Conservation (phyloP, 2,113 vertebrate genomes). For the Pseudonaja textilis region DNA sequence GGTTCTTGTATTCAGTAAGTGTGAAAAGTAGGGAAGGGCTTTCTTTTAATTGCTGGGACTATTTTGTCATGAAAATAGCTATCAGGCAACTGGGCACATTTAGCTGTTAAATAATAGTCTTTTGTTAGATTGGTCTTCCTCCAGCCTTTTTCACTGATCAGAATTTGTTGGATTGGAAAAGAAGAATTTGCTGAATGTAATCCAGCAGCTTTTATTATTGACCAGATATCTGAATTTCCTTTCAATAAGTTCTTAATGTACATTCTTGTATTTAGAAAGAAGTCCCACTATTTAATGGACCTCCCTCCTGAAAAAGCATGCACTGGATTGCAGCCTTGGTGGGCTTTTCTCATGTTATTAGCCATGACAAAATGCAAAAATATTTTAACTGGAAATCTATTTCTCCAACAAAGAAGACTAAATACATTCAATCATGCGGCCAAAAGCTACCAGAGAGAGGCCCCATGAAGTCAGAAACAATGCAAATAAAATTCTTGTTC, state of each 20-base stretch:
- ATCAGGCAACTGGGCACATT: background rate
- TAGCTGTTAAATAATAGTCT: background rate
- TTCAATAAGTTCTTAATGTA: background rate
- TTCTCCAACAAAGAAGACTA: background rate
- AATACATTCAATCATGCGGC: background rate
- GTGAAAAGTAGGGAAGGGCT: background rate
- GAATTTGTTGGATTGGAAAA: background rate
- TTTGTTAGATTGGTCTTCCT: background rate
- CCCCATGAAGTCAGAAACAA: background rate
- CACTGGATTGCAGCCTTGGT: background rate
- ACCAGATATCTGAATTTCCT: background rate
- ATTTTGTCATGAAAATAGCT: background rate
- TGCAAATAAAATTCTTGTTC: background rate
- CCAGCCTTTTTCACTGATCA: background rate
- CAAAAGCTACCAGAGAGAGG: background rate
- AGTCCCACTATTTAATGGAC: background rate
- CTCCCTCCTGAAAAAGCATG: background rate
- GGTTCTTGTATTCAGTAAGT: background rate
- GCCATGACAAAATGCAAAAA: background rate
- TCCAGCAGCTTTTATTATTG: background rate
- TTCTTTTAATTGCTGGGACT: background rate
- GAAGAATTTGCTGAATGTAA: background rate
- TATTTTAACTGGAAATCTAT: background rate
- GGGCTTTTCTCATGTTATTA: background rate
- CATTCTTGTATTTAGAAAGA: background rate